Base-by-base conservation (phyloP, 1,140 invertebrate species). In the Drosophila chauvacae region DNA sequence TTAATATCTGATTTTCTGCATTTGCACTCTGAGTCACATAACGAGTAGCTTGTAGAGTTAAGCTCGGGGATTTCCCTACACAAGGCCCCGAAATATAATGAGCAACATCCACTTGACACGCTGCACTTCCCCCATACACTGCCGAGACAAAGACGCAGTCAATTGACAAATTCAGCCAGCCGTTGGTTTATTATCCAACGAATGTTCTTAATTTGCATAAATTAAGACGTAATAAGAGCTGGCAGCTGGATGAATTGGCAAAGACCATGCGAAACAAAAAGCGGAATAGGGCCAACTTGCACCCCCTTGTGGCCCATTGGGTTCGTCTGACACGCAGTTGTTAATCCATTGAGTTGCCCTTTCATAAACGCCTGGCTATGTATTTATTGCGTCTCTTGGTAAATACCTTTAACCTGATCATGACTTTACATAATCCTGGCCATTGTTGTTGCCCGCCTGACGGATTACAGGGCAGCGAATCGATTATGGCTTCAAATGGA, bases 161-260 rank as follows among this genome's bases (percentile, higher is more conserved):
- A 37, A 53, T 53, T 53, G 51, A 7, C 51, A 20, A 37, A 55
- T 16, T 35, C 33, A 37, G 33, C 14, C 14, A 37, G 20, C 4
- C 48, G 20, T 14, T 60, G 62, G 39, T 64, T 75, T 74, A 64
- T 78, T 61, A 74, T 60, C 33, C 18, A 55, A 51, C 42, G 39
- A 60, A 51, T 26, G 62, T 42, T 73, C 62, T 74, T 64, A 69
- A 81, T 81, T 86, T 81, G 58, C 79, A 86, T 79, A 76, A 82
- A 74, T 81, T 82, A 79, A 76, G 74, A 64, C 65, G 79, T 70
- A 71, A 80, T 86, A 79, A 82, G 9, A 42, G 23, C 61, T 75
- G 75, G 45, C 55, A 50, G 62, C 30, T 50, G 58, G 56, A 78
- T 86, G 70, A 86, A 76, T 87, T 79, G 75, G 58, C 79, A 76